Evolutionary conservation across 2,797 vertebrate genomes (phyloP), one percentile per base, ranked within the genome.

Genomic region (Myotis findleyi): DNA sequence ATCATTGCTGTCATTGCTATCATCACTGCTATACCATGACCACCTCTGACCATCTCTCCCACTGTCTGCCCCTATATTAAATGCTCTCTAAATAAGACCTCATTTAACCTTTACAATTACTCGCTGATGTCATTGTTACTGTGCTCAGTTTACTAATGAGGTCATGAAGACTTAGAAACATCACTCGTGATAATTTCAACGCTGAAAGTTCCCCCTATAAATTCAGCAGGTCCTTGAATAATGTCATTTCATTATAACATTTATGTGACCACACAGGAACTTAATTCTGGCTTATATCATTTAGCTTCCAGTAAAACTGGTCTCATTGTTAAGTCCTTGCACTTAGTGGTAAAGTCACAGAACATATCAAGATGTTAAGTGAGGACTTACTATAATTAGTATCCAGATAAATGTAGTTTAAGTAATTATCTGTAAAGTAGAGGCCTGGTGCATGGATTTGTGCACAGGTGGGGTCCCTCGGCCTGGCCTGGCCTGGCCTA

Each of bases 1-100:
- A 55, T n/a, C 53, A 80, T 0, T 6, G 7, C 30, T 9, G 1
- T 41, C 38, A 14, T 0, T 10, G 47, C 49, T 23, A n/a, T 3
- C 49, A 55, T 64, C 33, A 5, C 21, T 38, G 20, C 23, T 7
- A 18, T 6, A 30, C 49, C n/a, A n/a, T 0, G 4, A 51, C 27
- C 20, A 59, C 12, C 1, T 87, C 85, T 82, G 62, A 33, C 5
- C 7, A 62, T 2, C 20, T n/a, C 71, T 72, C 57, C 23, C 18
- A n/a, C 68, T 7, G 12, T 71, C 57, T 25, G 33, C 72, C 66
- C 57, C 21, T 36, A 13, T 20, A 38, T 7, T 36, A 64, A 75
- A 57, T 57, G 49, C 38, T 86, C 53, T 53, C 49, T 81, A 59
- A 83, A 38, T 16, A 25, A 71, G 25, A 53, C 47, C 7, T 62